Evolutionary conservation across 2,888 invertebrate genomes (phyloP), one percentile per base, ranked within the genome.

Genomic region (Eurytoma adleriae): DNA sequence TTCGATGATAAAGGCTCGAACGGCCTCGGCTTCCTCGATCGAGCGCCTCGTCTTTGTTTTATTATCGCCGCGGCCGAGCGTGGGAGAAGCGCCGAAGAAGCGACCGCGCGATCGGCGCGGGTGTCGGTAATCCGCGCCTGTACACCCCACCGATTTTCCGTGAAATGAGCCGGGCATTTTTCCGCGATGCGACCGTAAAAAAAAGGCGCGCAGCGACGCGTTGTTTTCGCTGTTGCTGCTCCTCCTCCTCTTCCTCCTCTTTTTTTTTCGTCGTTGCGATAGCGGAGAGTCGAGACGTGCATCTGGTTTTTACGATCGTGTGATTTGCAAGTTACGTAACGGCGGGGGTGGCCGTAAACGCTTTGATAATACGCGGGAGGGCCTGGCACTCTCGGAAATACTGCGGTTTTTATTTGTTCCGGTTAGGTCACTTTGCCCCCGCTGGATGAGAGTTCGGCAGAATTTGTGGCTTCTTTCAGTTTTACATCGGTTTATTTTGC

Each of bases 141-240:
- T 50, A 16, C 20, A 13, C 52, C 40, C 40, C 14, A 52, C 52
- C 68, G 54, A 69, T 69, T 69, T 69, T 54, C 54, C 68, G 56
- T 69, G 68, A 69, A 69, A 69, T 69, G 52, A 69, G 27, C 12
- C 68, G 54, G 10, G 40, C 64, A 18, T 64, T 62, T 64, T 64
- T 64, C 40, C 64, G n/a, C 64, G 64, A 54, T 54, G n/a, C 54
- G n/a, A 1, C 54, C n/a, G 54, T 16, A 54, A 54, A 54, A 54
- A 12, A 16, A 4, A 3, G 54, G 16, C 54, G 54, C 14, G 54
- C n/a, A 12, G n/a, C n/a, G n/a, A n/a, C n/a, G n/a, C n/a, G n/a
- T n/a, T n/a, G n/a, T n/a, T n/a, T n/a, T n/a, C n/a, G n/a, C n/a
- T n/a, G n/a, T n/a, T n/a, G n/a, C n/a, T n/a, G n/a, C n/a, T n/a